Base-by-base conservation (phyloP, 2,797 vertebrate species). In the Salarias fasciatus region DNA sequence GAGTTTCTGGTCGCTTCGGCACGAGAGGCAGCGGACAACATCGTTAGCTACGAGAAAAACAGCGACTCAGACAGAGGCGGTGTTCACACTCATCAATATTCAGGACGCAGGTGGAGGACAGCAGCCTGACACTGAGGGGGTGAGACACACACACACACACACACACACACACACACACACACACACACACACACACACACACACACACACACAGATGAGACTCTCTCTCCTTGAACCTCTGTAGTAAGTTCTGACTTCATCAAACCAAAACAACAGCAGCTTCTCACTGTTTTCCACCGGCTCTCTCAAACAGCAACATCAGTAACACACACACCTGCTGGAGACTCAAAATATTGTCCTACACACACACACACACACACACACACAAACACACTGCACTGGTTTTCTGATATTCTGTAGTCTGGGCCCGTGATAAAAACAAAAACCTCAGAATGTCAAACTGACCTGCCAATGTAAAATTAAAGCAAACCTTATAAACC, bases 61-160 rank as follows among this genome's bases (percentile, higher is more conserved):
- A 65, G 48, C 50, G 52, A 44, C 28, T 4, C 45, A 67, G 52
- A 78, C 61, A 72, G 46, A 42, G 54, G 1, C 18, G 24, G 18
- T 24, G 18, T 24, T 24, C 60, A 72, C 62, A 37, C 29, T 63
- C 63, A 80, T 85, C 82, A 64, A 75, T 72, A 85, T 82, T 84
- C 76, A 71, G 58, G 73, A 70, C 42, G 15, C 73, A 77, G 68
- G 79, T 82, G 76, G 70, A 84, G 82, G 66, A 78, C 75, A 71
- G 72, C 66, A 68, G 59, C 62, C 62, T 70, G 61, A 63, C 68
- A 74, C 76, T 53, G 59, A 56, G 56, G 63, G 65, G 62, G 58
- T 64, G 64, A 56, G 31, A 41, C 43, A 47, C 59, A 7, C 65
- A 54, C 47, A 53, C 29, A 33, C 51, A 44, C 9, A 29, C 29